Base-by-base conservation (phyloP, 64 coral and sea anemone genomes). In the Anthopleura sola region DNA sequence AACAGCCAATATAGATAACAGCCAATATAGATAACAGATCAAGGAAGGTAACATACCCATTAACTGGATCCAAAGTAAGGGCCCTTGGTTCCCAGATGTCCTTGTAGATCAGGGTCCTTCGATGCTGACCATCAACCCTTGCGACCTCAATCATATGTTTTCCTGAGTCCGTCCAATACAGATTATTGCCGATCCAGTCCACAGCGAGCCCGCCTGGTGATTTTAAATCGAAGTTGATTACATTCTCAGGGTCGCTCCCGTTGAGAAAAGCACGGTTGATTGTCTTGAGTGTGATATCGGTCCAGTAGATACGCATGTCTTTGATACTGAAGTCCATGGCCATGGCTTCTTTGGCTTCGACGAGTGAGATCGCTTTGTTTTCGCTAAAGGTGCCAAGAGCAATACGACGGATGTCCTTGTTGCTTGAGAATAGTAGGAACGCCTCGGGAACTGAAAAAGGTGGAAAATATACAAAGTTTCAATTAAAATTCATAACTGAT, bases 221-320 rank as follows among this genome's bases (percentile, higher is more conserved):
- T 13, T 31, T 0, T 6, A 98, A 24, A 3, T 86, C 95, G 0
- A 90, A 89, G 15, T 40, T 48, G 12, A 94, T 86, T 3, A 98
- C 47, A 19, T 84, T 80, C 58, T 98, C 92, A 0, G 37, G 20
- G 24, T 84, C 55, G 57, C 89, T 98, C 18, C 95, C 95, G 86
- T 98, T 98, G 48, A 98, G 77, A 78, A 92, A 98, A 10, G 92
- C 95, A 44, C 95, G 84, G 58, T 86, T 98, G 50, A 98, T 98
- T 0, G 84, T 38, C 46, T 90, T 95, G 17, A 85, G 29, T 40
- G 84, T 49, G 17, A 76, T 37, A 87, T 99, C 97, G 4, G 97
- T 92, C 97, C 97, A 99, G 87, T 95, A 99, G 47, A 99, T 85
- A 9, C 82, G 86, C 85, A 79, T 99, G 29, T 99, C 90, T 34